phyloP scores from a whole-genome alignment of 2,888 invertebrate genomes.

The Ormyrus rosae region DNA sequence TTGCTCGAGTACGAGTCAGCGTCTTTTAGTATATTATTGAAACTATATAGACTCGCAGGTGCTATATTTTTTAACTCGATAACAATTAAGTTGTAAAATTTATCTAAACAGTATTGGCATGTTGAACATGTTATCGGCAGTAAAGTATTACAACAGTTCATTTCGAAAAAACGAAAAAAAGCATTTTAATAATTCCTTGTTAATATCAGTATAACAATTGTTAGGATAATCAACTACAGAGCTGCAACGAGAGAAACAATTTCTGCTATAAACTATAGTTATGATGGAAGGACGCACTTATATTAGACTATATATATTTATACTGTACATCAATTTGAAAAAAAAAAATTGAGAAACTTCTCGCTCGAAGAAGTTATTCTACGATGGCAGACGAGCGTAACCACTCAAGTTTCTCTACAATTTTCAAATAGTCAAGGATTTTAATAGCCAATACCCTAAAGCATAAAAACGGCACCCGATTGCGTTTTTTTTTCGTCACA shows the following conservation, averaged over 20 bases:
- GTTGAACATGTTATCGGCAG: conserved; percentile 29
- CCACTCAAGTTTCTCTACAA: neutral
- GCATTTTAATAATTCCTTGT: conserved; percentile 15
- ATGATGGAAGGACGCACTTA: conserved; percentile 44
- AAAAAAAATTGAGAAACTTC: conserved; percentile 13
- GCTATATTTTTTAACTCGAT: conserved; percentile 30
- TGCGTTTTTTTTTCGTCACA: conserved; percentile 19
- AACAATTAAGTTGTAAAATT: conserved; percentile 35
- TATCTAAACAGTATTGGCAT: conserved; percentile 33
- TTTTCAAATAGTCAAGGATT: conserved; percentile 46
- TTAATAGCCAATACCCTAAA: conserved; percentile 42
- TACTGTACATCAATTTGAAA: conserved; percentile 43
- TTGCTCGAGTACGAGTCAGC: conserved; percentile 26
- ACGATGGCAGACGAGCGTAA: conserved; percentile 16
- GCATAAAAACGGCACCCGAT: conserved; percentile 42
- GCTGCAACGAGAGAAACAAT: conserved; percentile 34
- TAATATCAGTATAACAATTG: conserved; percentile 31
- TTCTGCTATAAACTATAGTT: conserved; percentile 34
- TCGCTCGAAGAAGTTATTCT: conserved; percentile 10
- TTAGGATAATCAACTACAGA: conserved; percentile 24
- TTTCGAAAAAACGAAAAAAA: conserved; percentile 17
- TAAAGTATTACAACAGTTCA: conserved; percentile 19
- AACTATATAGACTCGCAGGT: conserved; percentile 11
- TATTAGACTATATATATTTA: conserved; percentile 27
- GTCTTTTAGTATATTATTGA: conserved; percentile 6